These are phyloP conservation scores for Eilema sororculum DNA, from an alignment of 2,888 invertebrate species.

Conservation along the genomic window DNA sequence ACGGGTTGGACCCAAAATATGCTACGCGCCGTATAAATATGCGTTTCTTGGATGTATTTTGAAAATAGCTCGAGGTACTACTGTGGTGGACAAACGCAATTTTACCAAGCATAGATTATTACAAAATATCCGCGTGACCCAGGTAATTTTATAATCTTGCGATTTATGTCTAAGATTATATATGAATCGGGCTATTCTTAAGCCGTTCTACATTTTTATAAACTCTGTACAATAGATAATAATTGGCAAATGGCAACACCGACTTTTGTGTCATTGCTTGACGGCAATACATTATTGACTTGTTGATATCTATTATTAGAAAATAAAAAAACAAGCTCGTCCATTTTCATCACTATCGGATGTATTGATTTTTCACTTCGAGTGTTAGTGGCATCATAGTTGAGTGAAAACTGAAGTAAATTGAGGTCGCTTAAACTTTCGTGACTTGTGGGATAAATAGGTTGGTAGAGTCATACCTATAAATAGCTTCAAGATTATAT, in stretches of 20 bases:
- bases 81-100: too few relatives aligned
- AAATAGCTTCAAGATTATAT: conserved; percentile 82
- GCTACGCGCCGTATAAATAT: too few relatives aligned
- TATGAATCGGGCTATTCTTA: too few relatives aligned
- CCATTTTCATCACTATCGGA: conserved; percentile 27
- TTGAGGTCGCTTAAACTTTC: conserved; percentile 8
- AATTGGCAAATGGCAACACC: background rate
- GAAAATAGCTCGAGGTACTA: too few relatives aligned
- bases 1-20: too few relatives aligned
- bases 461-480: conserved; percentile 79
- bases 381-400: conserved; percentile 5
- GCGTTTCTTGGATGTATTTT: too few relatives aligned
- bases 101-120: too few relatives aligned
- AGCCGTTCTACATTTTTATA: too few relatives aligned
- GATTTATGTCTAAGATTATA: too few relatives aligned
- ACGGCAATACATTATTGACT: conserved; percentile 12
- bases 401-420: conserved; percentile 4
- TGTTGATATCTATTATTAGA: conserved; percentile 19
- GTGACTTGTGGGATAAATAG: conserved; percentile 34
- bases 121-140: too few relatives aligned
- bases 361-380: conserved; percentile 39
- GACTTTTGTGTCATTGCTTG: background rate
- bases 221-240: too few relatives aligned
- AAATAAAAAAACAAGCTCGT: conserved; percentile 28
- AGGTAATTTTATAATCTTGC: too few relatives aligned